phyloP scores from a whole-genome alignment of 2,113 vertebrate species.

The Nycticorax nycticorax region DNA sequence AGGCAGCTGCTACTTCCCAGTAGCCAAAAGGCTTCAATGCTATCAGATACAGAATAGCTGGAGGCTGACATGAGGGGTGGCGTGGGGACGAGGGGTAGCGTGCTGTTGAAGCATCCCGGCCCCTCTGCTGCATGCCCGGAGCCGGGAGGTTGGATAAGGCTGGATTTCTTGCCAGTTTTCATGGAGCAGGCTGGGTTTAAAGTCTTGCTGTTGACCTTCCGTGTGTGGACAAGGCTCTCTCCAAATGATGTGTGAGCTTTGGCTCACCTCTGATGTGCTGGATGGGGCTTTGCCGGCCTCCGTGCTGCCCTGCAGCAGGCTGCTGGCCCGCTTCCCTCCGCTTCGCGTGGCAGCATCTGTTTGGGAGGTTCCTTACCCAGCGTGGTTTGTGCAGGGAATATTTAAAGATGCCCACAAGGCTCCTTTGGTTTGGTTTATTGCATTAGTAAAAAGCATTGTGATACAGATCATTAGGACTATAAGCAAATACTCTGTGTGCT shows the following conservation, averaged over 20 bases:
- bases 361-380: neutral
- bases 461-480: neutral
- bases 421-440: conserved; percentile 5
- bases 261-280: neutral
- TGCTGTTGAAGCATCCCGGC: neutral
- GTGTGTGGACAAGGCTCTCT: neutral
- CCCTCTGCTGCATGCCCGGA: neutral
- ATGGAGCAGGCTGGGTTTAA: neutral
- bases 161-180: neutral
- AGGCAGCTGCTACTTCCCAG: neutral
- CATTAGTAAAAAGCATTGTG: neutral
- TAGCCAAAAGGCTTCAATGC: neutral
- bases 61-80: neutral
- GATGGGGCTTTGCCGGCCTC: neutral
- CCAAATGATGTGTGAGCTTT: neutral
- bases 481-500: neutral
- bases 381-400: neutral
- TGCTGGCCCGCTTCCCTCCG: neutral
- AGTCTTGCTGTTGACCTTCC: neutral
- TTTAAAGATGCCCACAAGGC: conserved; percentile 10
- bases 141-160: neutral
- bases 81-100: fast-evolving
- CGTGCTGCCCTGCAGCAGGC: neutral
- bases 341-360: neutral
- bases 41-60: neutral